phyloP scores from a whole-genome alignment of 2,888 invertebrate genomes.

The Pelosia muscerda region DNA sequence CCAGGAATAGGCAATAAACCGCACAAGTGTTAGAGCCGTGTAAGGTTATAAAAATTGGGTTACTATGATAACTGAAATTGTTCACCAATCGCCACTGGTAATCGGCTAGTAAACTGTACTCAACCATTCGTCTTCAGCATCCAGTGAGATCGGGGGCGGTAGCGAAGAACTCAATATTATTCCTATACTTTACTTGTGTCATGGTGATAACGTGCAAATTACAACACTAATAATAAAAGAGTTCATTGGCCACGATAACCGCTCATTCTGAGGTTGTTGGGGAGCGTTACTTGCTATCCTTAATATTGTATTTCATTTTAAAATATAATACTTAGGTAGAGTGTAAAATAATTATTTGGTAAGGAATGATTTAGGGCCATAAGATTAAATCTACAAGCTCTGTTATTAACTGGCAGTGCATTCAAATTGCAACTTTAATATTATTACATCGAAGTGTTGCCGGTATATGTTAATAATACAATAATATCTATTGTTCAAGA shows the following conservation, averaged over 20 bases:
- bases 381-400: background rate
- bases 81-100: too few species aligned
- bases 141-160: background rate
- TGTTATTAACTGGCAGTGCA: slow-evolving; percentile 11
- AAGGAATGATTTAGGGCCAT: background rate
- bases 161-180: background rate
- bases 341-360: background rate
- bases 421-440: slow-evolving; percentile 37
- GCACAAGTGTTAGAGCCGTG: background rate
- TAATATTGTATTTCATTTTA: background rate
- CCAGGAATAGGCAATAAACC: background rate
- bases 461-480: slow-evolving; percentile 51
- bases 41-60: background rate
- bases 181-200: background rate
- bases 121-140: background rate
- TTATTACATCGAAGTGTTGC: slow-evolving; percentile 33
- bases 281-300: background rate
- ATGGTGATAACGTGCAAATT: background rate
- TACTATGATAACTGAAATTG: too few species aligned
- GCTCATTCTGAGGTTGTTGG: background rate
- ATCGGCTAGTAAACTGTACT: too few species aligned
- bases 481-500: slow-evolving; percentile 69
- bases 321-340: background rate
- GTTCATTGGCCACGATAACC: background rate
- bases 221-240: background rate